Conservation (phyloP, 1,140 invertebrate species). For the Neodiprion lecontei region DNA sequence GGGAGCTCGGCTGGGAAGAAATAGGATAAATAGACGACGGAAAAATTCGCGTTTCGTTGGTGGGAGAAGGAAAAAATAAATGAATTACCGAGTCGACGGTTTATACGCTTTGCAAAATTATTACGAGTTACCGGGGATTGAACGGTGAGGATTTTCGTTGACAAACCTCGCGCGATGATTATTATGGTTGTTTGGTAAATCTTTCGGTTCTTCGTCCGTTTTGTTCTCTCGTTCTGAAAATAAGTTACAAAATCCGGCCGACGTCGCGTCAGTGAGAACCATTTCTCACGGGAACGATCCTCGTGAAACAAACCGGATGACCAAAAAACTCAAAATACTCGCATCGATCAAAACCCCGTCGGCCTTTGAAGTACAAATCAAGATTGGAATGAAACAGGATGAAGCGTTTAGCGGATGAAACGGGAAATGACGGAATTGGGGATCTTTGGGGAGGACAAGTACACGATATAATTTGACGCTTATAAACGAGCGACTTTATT, state of each 20-base stretch:
- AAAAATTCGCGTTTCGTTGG: too few species aligned
- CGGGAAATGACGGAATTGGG: background rate
- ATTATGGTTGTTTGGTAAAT: too few species aligned
- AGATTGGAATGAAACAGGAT: slow-evolving; percentile 1
- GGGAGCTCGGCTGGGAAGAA: background rate
- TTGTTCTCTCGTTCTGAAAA: background rate
- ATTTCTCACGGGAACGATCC: slow-evolving; percentile 5
- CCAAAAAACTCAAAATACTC: slow-evolving; percentile 10
- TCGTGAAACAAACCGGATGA: slow-evolving; percentile 9
- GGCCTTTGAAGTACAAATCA: slow-evolving; percentile 10
- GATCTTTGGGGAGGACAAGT: background rate
- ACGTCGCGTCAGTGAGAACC: background rate
- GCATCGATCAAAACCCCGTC: background rate
- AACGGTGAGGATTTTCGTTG: too few species aligned
- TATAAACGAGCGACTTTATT: background rate
- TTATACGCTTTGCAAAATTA: too few species aligned
- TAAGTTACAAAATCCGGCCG: background rate
- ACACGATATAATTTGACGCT: background rate
- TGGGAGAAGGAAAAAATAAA: too few species aligned
- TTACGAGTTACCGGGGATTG: too few species aligned
- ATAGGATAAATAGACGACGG: too few species aligned
- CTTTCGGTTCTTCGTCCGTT: background rate
- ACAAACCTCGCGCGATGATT: too few species aligned
- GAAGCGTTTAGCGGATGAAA: background rate
- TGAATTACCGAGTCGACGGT: too few species aligned